Evolutionary conservation across 2,888 invertebrate species (phyloP).

Genomic region (Plagiodera versicolora): DNA sequence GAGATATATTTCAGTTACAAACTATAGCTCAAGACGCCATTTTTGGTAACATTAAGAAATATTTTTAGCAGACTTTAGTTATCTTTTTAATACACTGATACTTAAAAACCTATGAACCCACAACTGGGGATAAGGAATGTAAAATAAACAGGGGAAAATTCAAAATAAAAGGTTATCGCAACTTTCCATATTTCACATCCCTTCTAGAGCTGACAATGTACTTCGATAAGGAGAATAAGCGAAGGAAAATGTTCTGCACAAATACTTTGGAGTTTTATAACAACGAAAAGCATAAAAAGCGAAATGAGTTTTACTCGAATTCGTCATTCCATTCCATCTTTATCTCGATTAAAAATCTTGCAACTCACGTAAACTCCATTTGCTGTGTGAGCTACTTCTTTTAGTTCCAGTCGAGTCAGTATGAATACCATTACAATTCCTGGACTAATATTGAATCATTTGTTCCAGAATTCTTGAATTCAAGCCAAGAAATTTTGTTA

Average conservation of each 20-base stretch:
- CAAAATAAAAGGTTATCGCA: slow-evolving; percentile 13
- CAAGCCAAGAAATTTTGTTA: too few species aligned
- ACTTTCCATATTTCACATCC: slow-evolving; percentile 12
- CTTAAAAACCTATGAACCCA: neutral
- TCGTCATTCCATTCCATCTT: slow-evolving; percentile 5
- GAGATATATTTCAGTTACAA: too few species aligned
- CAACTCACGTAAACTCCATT: neutral
- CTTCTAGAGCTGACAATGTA: slow-evolving; percentile 9
- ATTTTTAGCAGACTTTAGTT: neutral
- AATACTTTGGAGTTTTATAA: slow-evolving; percentile 19
- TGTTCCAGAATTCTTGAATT: too few species aligned
- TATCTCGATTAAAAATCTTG: slow-evolving; percentile 12
- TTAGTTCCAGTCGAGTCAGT: too few species aligned
- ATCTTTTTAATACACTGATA: neutral
- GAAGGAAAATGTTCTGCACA: slow-evolving; percentile 17
- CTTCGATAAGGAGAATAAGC: slow-evolving; percentile 17
- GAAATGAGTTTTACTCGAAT: slow-evolving; percentile 18
- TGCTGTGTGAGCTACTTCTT: neutral
- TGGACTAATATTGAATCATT: too few species aligned
- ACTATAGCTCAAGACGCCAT: too few species aligned
- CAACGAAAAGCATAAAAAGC: slow-evolving; percentile 15
- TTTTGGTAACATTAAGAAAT: neutral
- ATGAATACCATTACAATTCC: too few species aligned
- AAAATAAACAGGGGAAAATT: slow-evolving; percentile 5
- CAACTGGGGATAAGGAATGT: neutral